Evolutionary conservation across 2,113 vertebrate genomes (phyloP).

Genomic region (Puffinus mauretanicus): DNA sequence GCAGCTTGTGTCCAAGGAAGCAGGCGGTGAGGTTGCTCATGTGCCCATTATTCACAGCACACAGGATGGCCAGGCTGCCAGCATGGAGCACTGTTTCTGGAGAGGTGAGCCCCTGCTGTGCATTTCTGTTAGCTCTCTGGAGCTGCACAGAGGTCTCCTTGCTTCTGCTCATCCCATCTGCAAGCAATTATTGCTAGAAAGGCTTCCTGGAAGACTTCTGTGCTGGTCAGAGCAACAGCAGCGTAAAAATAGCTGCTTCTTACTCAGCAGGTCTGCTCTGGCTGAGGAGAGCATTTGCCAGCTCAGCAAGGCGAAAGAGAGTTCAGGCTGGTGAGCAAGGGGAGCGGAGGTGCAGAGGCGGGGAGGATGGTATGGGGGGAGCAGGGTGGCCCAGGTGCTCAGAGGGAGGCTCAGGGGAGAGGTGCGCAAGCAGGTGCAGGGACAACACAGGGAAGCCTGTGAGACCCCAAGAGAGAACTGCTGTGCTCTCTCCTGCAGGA

Average conservation of each 20-base stretch:
- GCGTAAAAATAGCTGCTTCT: not conserved
- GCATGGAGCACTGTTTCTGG: not conserved
- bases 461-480: not conserved
- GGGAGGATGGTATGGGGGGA: not conserved
- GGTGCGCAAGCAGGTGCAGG: too few relatives aligned
- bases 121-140: not conserved
- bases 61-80: not conserved
- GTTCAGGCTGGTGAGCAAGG: not conserved
- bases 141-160: not conserved
- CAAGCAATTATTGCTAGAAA: not conserved
- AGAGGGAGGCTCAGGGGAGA: not conserved
- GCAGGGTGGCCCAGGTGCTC: not conserved
- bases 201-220: not conserved
- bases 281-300: not conserved
- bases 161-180: not conserved
- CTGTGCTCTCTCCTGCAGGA: slow-evolving; percentile 63
- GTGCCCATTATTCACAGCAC: fast-evolving
- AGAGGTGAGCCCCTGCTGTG: not conserved
- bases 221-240: not conserved
- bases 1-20: not conserved
- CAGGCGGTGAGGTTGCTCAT: not conserved
- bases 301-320: not conserved
- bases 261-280: not conserved
- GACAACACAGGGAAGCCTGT: not conserved
- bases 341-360: fast-evolving